Evolutionary conservation across 2,888 invertebrate genomes (phyloP).

Genomic region (Cantharis rustica): DNA sequence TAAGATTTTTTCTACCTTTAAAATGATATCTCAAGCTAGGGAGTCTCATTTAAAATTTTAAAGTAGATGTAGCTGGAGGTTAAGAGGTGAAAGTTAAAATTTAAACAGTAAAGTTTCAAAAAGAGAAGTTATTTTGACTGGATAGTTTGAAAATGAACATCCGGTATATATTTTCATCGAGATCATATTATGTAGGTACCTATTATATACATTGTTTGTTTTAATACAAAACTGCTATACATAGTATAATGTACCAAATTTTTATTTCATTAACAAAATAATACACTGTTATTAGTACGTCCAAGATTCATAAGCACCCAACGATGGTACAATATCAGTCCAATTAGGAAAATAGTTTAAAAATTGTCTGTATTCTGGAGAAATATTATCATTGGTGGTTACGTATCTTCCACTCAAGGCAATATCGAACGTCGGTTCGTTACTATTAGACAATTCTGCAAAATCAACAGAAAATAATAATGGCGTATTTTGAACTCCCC

Average conservation of each 20-base stretch:
- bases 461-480: constrained; percentile 46
- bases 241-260: background rate
- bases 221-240: too few species aligned
- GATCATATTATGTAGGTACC: too few species aligned
- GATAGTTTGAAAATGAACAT: too few species aligned
- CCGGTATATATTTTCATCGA: too few species aligned
- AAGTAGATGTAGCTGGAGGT: too few species aligned
- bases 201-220: too few species aligned
- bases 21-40: too few species aligned
- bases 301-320: constrained; percentile 21
- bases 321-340: constrained; percentile 5
- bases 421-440: constrained; percentile 48
- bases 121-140: too few species aligned
- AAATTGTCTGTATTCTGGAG: constrained; percentile 55
- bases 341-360: constrained; percentile 39
- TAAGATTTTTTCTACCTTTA: too few species aligned
- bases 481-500: constrained; percentile 41
- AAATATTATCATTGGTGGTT: constrained; percentile 55
- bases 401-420: constrained; percentile 57
- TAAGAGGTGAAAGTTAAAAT: too few species aligned
- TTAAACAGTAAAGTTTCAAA: too few species aligned
- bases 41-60: too few species aligned
- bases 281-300: constrained; percentile 2
- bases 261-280: background rate
- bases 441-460: constrained; percentile 38